Evolutionary conservation across 1,140 invertebrate species (phyloP).

Genomic region (Phocides pigmalion): DNA sequence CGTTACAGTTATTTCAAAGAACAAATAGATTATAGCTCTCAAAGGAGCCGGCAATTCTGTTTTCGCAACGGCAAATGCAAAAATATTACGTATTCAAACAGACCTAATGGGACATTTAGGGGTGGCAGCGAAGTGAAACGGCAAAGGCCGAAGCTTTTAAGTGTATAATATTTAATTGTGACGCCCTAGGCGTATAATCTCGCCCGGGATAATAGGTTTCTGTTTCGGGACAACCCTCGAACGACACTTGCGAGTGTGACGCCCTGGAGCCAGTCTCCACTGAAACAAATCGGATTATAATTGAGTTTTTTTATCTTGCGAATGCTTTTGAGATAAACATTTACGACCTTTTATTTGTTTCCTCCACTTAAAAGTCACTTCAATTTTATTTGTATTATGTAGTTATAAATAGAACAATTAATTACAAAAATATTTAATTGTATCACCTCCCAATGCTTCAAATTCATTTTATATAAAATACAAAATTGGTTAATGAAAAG

Average conservation of each 20-base stretch:
- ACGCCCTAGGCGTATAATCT: constrained; percentile 84
- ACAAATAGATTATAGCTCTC: constrained; percentile 82
- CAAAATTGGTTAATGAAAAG: background rate
- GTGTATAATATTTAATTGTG: constrained; percentile 85
- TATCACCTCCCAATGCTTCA: background rate
- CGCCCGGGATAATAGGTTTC: constrained; percentile 84
- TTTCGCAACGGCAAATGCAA: constrained; percentile 81
- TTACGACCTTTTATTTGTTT: constrained; percentile 6
- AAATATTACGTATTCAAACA: constrained; percentile 84
- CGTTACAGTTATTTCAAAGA: constrained; percentile 80
- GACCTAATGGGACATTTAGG: constrained; percentile 83
- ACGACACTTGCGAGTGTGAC: constrained; percentile 80
- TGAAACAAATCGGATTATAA: constrained; percentile 82
- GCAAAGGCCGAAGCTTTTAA: constrained; percentile 84
- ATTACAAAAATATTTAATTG: background rate
- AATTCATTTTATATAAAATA: background rate
- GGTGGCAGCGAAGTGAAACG: constrained; percentile 82
- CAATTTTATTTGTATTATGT: background rate
- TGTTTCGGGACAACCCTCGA: constrained; percentile 81
- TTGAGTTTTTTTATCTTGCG: constrained; percentile 72
- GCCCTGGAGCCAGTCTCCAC: constrained; percentile 71
- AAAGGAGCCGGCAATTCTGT: constrained; percentile 82
- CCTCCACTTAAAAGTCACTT: background rate
- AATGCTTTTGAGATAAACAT: constrained; percentile 46
- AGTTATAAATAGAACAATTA: background rate